A percentile compares a stretch with the other conserved stretches of the same genome.
Conservation (phyloP, 2,797 vertebrate species). For the Ctenosaura bakeri region DNA sequence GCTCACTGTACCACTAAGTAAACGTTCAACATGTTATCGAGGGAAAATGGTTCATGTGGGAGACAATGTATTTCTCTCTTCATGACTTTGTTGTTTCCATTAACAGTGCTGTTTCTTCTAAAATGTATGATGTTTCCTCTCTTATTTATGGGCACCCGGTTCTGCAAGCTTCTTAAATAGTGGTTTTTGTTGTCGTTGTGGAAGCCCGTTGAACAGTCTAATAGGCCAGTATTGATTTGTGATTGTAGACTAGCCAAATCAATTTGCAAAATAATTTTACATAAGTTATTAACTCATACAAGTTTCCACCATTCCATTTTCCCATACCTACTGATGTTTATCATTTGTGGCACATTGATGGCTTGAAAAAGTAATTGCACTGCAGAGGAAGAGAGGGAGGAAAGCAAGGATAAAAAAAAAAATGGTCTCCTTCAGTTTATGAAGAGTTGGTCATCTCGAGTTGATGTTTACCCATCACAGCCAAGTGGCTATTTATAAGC, state of each 20-base stretch:
- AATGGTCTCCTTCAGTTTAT: neutral
- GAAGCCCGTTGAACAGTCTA: neutral
- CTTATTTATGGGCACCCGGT: neutral
- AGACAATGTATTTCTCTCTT: neutral
- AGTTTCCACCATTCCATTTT: neutral
- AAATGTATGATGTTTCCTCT: neutral
- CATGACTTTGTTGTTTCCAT: slow-evolving; percentile 14
- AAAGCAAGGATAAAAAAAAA: neutral
- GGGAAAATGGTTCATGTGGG: neutral
- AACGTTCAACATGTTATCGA: neutral
- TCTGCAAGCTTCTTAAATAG: neutral
- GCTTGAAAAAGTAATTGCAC: neutral
- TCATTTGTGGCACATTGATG: neutral
- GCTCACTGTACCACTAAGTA: neutral
- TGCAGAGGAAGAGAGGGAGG: neutral
- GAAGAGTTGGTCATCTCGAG: neutral
- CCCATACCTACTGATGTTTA: neutral
- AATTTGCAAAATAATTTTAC: slow-evolving; percentile 8
- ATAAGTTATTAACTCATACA: neutral
- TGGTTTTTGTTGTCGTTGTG: neutral
- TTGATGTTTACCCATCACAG: slow-evolving; percentile 9
- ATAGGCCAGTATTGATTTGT: neutral
- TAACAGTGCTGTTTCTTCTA: slow-evolving; percentile 12
- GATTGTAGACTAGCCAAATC: neutral
- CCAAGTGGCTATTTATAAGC: neutral